Conservation (phyloP, 53 echinoderm and acorn worm genomes). For the Holothuria leucospilota region DNA sequence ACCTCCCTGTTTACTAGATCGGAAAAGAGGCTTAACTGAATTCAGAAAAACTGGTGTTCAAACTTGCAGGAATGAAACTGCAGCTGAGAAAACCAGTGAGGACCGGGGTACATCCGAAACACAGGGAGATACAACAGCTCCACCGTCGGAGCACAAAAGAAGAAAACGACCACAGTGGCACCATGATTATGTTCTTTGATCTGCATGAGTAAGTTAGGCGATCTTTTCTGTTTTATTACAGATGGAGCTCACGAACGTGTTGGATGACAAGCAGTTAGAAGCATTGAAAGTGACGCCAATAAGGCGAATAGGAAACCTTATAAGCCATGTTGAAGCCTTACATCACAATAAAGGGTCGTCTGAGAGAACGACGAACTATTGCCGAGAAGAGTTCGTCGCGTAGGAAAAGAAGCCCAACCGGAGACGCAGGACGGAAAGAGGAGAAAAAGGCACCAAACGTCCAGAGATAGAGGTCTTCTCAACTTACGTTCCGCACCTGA, state of each 20-base stretch:
- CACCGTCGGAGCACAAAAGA: not conserved
- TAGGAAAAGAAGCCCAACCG: not conserved
- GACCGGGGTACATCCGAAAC: not conserved
- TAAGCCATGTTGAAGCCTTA: not conserved
- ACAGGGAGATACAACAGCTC: not conserved
- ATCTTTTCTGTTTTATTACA: not conserved
- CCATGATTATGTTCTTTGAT: not conserved
- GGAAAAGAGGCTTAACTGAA: not conserved
- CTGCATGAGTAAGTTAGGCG: not conserved
- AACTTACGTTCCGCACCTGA: not conserved
- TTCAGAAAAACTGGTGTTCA: not conserved
- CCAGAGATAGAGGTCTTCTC: too few species aligned
- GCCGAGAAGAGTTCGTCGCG: not conserved
- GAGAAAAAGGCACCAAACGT: too few species aligned
- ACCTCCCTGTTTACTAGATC: not conserved
- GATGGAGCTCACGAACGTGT: conserved; percentile 1
- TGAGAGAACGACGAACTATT: not conserved
- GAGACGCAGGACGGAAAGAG: not conserved
- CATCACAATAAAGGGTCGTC: not conserved
- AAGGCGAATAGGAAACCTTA: not conserved
- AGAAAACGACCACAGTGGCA: conserved; percentile 6
- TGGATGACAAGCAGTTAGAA: not conserved
- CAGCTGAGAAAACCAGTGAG: not conserved
- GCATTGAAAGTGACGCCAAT: not conserved
- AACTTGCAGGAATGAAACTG: not conserved